Evolutionary conservation across 1,140 invertebrate species (phyloP).

Genomic region (Drosophila prosaltans): DNA sequence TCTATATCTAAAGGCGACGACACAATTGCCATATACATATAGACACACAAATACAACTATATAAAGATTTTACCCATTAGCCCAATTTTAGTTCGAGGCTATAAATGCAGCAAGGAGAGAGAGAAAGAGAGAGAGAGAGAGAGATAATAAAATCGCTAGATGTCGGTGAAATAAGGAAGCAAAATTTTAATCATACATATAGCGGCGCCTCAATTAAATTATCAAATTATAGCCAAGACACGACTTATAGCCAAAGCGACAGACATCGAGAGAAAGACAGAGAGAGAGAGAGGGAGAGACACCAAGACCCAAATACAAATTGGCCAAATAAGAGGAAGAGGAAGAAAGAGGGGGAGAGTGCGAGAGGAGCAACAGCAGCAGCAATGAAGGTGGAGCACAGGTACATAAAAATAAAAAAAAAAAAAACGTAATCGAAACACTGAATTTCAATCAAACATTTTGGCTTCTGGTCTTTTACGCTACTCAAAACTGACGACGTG

Average conservation of each 20-base stretch:
- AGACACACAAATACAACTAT: neutral
- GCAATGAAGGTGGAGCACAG: neutral
- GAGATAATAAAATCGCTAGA: constrained; percentile 55
- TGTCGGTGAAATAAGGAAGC: constrained; percentile 71
- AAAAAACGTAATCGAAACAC: constrained; percentile 65
- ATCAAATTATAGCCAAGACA: constrained; percentile 65
- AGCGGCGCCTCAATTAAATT: constrained; percentile 59
- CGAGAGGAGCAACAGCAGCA: constrained; percentile 3
- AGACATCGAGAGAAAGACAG: neutral
- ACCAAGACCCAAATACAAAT: constrained; percentile 72
- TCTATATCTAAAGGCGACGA: constrained; percentile 6
- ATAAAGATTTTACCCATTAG: constrained; percentile 15
- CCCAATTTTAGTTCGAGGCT: constrained; percentile 33
- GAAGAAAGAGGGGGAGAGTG: constrained; percentile 14
- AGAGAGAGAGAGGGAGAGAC: constrained; percentile 36
- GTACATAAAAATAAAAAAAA: constrained; percentile 21
- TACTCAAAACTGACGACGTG: constrained; percentile 48
- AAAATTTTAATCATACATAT: constrained; percentile 59
- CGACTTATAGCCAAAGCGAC: constrained; percentile 22
- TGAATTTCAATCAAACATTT: constrained; percentile 65
- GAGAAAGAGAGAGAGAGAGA: constrained; percentile 35
- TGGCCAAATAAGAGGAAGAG: constrained; percentile 27
- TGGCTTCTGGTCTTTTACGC: constrained; percentile 62
- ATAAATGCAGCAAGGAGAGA: constrained; percentile 37
- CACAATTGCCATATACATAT: constrained; percentile 8